Base-by-base conservation (phyloP, 53 echinoderm and acorn worm genomes). In the Stichopus horrens region DNA sequence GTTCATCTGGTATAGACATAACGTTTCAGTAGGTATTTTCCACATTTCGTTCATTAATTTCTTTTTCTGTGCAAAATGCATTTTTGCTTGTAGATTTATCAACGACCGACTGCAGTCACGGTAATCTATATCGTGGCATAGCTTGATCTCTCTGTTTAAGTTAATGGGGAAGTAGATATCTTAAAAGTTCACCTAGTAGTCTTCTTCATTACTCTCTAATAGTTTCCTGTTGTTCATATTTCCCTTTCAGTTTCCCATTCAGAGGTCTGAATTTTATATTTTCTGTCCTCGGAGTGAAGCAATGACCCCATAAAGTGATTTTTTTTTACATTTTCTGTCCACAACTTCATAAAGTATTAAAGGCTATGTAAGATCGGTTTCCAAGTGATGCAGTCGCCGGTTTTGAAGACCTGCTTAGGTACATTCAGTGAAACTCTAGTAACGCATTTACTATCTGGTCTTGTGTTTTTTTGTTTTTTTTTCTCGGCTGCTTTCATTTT, bases 201-300 rank as follows among this genome's bases (percentile, higher is more conserved):
- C 71, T 68, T 68, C 18, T 68, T 19, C 71, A 68, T 68, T 68
- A 68, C 71, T 68, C 18, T 68, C 71, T 68, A 68, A 68, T 68
- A n/a, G 71, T 68, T 68, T 68, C 71, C 71, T 68, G 71, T 68
- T 68, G 71, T 68, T 68, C 71, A 5, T 68, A 18, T 18, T 68
- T 68, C 18, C 18, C 71, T 68, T 68, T 68, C 71, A 68, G 21
- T 68, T 68, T 68, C 71, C 19, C 71, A 68, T 68, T 68, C 71
- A 68, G 71, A 13, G 71, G 18, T 16, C 71, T 68, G 71, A 68
- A 68, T 68, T 68, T 68, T 13, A 14, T 14, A 16, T 7, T 18
- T 68, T 68, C 18, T 68, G 71, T 68, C 18, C 71, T 68, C 71
- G 14, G 71, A 68, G 16, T 68, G 71, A 68, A 68, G 71, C 71